Evolutionary conservation across 37 sponge, comb jelly and placozoan genomes (phyloP).

Genomic region (Tethya wilhelma): DNA sequence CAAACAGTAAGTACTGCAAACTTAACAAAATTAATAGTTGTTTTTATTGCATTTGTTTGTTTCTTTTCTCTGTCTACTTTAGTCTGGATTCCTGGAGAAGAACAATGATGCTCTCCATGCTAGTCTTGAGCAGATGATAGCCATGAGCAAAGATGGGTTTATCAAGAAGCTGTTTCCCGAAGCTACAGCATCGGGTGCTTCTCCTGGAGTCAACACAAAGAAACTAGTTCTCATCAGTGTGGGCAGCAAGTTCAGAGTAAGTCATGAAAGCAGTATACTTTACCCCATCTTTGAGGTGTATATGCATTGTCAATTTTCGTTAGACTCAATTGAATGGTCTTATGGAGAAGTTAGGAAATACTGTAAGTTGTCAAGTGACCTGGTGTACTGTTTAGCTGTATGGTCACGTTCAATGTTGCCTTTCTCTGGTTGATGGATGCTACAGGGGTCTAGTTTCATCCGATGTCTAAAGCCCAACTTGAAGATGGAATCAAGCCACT

Average conservation of each 20-base stretch:
- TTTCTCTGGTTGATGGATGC: background rate
- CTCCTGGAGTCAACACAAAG: conserved; percentile 62
- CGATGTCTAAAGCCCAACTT: conserved; percentile 96
- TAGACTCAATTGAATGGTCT: conserved; percentile 73
- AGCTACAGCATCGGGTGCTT: conserved; percentile 21
- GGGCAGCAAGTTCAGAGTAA: conserved; percentile 93
- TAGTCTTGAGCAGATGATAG: conserved; percentile 85
- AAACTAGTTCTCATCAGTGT: conserved; percentile 89
- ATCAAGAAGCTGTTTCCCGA: conserved; percentile 74
- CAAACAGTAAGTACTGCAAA: conserved; percentile 71
- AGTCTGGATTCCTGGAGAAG: conserved; percentile 91
- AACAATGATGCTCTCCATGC: conserved; percentile 96
- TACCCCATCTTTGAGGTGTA: background rate
- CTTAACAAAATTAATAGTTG: too few species aligned
- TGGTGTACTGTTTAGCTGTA: background rate
- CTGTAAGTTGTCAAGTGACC: conserved; percentile 58
- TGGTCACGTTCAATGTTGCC: background rate
- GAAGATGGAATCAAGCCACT: conserved; percentile 73
- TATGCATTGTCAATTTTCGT: too few species aligned
- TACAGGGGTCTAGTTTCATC: conserved; percentile 88
- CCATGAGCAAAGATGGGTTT: conserved; percentile 72
- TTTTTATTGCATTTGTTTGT: background rate
- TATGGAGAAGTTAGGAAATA: conserved; percentile 79
- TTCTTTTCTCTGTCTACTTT: background rate
- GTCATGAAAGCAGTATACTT: background rate